Evolutionary conservation across 2,797 vertebrate genomes (phyloP).

Genomic region (Lycodopsis pacificus): DNA sequence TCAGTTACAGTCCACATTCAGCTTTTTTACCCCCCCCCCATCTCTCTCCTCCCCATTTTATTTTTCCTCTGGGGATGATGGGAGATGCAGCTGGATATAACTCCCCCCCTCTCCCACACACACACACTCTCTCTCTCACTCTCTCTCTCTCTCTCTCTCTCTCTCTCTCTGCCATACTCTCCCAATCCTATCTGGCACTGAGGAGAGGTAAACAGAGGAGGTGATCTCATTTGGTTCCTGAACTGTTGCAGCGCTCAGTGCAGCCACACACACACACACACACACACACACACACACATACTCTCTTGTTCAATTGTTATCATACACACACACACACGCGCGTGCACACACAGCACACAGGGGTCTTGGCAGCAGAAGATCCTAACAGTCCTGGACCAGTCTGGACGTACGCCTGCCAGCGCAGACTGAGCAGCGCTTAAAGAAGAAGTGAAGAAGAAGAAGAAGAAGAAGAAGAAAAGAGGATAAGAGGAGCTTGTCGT

Average conservation of each 20-base stretch:
- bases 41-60: conserved; percentile 44
- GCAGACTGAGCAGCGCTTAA: conserved; percentile 25
- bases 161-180: conserved; percentile 21
- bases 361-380: conserved; percentile 20
- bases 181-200: conserved; percentile 51
- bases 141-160: conserved; percentile 30
- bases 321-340: neutral
- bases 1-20: conserved; percentile 27
- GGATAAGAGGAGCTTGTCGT: conserved; percentile 36
- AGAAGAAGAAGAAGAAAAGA: conserved; percentile 5
- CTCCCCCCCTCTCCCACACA: conserved; percentile 6
- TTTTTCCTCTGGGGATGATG: conserved; percentile 62
- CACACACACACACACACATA: conserved; percentile 5
- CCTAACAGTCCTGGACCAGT: conserved; percentile 39
- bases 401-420: conserved; percentile 45
- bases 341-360: conserved; percentile 7
- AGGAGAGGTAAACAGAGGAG: conserved; percentile 68
- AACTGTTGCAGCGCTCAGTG: conserved; percentile 78
- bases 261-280: conserved; percentile 7
- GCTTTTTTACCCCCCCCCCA: conserved; percentile 2
- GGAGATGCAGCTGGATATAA: conserved; percentile 74
- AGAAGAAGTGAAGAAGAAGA: conserved; percentile 3
- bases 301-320: conserved; percentile 1
- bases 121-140: conserved; percentile 28
- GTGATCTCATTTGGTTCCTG: conserved; percentile 79